A percentile compares a stretch with the other conserved stretches of the same genome.
These are phyloP conservation scores for Sylvilagus bachmani DNA, from an alignment of 2,113 vertebrate genomes.

Conservation along the genomic window DNA sequence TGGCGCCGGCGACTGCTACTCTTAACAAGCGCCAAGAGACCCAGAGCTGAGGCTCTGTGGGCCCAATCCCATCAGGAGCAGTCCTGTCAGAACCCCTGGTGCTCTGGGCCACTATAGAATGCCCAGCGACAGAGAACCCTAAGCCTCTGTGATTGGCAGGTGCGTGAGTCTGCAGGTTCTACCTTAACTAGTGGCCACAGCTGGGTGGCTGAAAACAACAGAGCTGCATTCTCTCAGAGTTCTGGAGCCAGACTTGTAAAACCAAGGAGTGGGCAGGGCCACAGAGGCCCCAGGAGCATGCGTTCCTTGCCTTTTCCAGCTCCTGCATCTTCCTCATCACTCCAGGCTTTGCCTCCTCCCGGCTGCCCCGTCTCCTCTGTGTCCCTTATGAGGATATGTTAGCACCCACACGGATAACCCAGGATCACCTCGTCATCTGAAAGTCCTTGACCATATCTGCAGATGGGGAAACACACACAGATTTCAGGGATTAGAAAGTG, in stretches of 20 bases:
- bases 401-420: not conserved
- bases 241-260: not conserved
- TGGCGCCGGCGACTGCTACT: not conserved
- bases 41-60: not conserved
- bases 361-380: not conserved
- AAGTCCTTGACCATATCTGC: not conserved
- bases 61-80: not conserved
- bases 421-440: not conserved
- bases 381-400: not conserved
- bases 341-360: not conserved
- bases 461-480: not conserved
- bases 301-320: not conserved
- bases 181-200: not conserved
- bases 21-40: not conserved
- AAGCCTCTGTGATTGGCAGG: not conserved
- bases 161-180: not conserved
- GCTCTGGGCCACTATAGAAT: rapidly evolving
- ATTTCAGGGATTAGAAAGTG: not conserved
- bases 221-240: not conserved
- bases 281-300: not conserved
- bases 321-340: not conserved
- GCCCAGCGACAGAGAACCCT: rapidly evolving
- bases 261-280: not conserved
- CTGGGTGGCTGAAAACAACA: not conserved
- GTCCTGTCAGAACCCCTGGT: not conserved